A percentile compares a stretch with the other conserved stretches of the same genome.
Conservation (phyloP, 2,888 invertebrate genomes). For the Caenorhabditis becei region DNA sequence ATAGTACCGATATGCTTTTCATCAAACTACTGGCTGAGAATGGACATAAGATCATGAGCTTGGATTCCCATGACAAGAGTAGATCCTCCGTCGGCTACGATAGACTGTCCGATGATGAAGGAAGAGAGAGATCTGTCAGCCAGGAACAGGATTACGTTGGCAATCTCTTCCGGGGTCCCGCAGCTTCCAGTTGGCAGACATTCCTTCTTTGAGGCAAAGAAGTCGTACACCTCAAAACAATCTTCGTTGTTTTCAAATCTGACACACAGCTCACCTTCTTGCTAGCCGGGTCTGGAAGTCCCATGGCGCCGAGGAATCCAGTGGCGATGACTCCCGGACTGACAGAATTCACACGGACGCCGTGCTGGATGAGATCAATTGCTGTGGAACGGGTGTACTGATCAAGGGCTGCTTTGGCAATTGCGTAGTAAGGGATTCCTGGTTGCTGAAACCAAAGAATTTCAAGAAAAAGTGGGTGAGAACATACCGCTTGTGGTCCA, state of each 20-base stretch:
- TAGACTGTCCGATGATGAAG: conserved; percentile 59
- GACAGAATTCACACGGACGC: conserved; percentile 57
- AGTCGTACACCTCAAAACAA: conserved; percentile 18
- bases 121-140: conserved; percentile 48
- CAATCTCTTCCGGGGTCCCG: conserved; percentile 38
- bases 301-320: conserved; percentile 46
- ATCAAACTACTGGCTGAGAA: conserved; percentile 23
- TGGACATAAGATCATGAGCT: conserved; percentile 35
- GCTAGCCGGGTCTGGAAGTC: conserved; percentile 28
- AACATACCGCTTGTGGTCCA: conserved; percentile 50
- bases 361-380: conserved; percentile 44
- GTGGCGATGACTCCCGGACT: conserved; percentile 44
- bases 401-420: conserved; percentile 53
- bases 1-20: neutral
- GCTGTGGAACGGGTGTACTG: conserved; percentile 53
- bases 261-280: neutral
- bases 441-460: conserved; percentile 20
- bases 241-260: neutral
- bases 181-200: conserved; percentile 46
- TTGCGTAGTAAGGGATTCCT: conserved; percentile 45
- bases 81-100: conserved; percentile 57
- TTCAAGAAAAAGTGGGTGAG: neutral
- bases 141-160: conserved; percentile 40
- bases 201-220: conserved; percentile 33
- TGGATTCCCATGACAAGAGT: conserved; percentile 49